Conservation (phyloP, 1,140 invertebrate species). For the Wiebesia pumilae region DNA sequence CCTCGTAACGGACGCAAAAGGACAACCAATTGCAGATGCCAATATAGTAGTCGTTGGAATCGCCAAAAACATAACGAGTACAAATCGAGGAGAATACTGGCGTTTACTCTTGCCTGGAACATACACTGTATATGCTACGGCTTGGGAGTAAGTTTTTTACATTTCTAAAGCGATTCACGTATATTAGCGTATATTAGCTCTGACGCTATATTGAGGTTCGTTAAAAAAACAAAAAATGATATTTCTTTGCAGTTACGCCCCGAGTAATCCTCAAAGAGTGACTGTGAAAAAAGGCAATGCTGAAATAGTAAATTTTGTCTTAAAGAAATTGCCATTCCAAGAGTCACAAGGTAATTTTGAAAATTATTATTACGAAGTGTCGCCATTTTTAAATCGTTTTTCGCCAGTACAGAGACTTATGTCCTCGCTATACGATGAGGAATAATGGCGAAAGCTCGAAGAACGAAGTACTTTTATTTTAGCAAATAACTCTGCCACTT, state of each 20-base stretch:
- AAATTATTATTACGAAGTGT: conserved; percentile 63
- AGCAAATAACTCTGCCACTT: conserved; percentile 39
- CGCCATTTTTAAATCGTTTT: conserved; percentile 62
- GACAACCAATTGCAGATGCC: conserved; percentile 80
- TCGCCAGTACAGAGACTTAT: conserved; percentile 54
- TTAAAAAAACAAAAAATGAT: not conserved
- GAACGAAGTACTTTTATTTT: conserved; percentile 47
- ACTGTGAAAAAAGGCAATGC: conserved; percentile 66
- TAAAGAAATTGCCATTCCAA: conserved; percentile 63
- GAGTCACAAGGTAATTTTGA: conserved; percentile 72
- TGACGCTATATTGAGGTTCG: not conserved
- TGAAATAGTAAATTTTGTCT: conserved; percentile 74
- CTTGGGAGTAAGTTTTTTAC: conserved; percentile 80
- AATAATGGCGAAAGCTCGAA: conserved; percentile 50
- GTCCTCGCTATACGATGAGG: conserved; percentile 45
- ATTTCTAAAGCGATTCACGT: not conserved
- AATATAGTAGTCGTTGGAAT: conserved; percentile 82
- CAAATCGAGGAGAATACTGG: conserved; percentile 91
- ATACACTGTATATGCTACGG: conserved; percentile 83
- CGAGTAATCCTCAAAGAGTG: conserved; percentile 68
- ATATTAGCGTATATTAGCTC: not conserved
- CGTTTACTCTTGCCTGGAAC: conserved; percentile 86
- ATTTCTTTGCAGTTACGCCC: conserved; percentile 68
- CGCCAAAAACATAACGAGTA: conserved; percentile 84
- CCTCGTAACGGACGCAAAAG: conserved; percentile 76